Evolutionary conservation across 2,797 vertebrate species (phyloP).

Genomic region (Arrhamphus sclerolepis): DNA sequence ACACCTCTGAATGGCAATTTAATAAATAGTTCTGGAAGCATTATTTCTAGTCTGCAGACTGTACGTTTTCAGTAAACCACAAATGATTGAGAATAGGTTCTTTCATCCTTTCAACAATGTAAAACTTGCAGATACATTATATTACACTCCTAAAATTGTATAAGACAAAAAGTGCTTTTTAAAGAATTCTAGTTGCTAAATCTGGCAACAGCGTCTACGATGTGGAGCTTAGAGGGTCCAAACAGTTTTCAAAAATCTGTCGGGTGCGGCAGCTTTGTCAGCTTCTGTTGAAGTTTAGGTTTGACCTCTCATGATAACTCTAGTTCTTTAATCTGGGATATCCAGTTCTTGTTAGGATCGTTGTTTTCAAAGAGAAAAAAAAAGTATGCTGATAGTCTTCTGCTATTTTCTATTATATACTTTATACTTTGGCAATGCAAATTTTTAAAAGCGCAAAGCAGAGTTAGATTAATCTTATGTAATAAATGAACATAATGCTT

Average conservation of each 20-base stretch:
- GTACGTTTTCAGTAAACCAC: background rate
- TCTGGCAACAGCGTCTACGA: background rate
- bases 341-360: no score
- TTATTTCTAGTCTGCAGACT: background rate
- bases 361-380: no score
- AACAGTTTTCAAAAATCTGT: no score
- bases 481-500: background rate
- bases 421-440: background rate
- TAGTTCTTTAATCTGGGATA: no score
- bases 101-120: background rate
- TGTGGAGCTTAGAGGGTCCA: background rate
- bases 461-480: background rate
- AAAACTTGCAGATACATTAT: no score
- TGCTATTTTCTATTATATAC: no score
- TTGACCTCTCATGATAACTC: no score
- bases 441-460: background rate
- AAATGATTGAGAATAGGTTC: background rate
- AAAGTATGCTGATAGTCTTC: no score
- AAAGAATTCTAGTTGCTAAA: background rate
- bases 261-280: no score
- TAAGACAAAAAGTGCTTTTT: background rate
- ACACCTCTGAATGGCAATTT: background rate
- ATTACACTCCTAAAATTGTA: background rate
- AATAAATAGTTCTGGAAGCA: background rate
- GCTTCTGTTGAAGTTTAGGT: no score